Base-by-base conservation (phyloP, 2,888 invertebrate species). In the Ceramica pisi region DNA sequence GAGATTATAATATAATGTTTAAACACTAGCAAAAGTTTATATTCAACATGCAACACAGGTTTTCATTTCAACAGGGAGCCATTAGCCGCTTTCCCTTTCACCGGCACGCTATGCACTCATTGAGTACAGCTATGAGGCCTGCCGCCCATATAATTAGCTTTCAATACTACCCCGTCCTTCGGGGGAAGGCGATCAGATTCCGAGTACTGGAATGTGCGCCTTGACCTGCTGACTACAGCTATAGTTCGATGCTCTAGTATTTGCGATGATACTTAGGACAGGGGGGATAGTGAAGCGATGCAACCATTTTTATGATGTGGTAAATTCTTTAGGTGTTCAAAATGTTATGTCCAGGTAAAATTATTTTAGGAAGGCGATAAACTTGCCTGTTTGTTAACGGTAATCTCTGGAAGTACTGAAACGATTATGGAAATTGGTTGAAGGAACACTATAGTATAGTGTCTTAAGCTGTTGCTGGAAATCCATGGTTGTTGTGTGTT, bases 31-130 rank as follows among this genome's bases (percentile, higher is more conserved):
- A 1, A 9, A 61, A 48, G 12, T 62, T 62, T n/a, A 31, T 31
- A 61, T 31, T 35, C 35, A 31, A 31, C 41, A 31, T 35, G 38
- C 71, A 51, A 53, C 38, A 67, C 12, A 26, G 60, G 50, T 56
- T 75, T 51, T 81, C 38, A 67, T 60, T 67, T 76, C 76, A 61
- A 56, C 53, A 23, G 50, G 48, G 12, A 50, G 35, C 44, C 26
- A 80, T 74, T 80, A 56, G 19, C 48, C 23, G 48, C 41, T 81
- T 80, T 75, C 66, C 21, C 76, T 75, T 81, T 75, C 67, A 14
- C 16, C 41, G 44, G 38, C 76, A 81, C 53, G 81, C 75, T 31
- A 74, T 73, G 80, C 62, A 61, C 44, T 80, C 80, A 74, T 74
- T 74, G 74, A 74, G 80, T 9, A 44, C 63, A 74, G 16, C 26